phyloP scores from a whole-genome alignment of 2,797 vertebrate genomes.

The Mormyrus proboscirostris region DNA sequence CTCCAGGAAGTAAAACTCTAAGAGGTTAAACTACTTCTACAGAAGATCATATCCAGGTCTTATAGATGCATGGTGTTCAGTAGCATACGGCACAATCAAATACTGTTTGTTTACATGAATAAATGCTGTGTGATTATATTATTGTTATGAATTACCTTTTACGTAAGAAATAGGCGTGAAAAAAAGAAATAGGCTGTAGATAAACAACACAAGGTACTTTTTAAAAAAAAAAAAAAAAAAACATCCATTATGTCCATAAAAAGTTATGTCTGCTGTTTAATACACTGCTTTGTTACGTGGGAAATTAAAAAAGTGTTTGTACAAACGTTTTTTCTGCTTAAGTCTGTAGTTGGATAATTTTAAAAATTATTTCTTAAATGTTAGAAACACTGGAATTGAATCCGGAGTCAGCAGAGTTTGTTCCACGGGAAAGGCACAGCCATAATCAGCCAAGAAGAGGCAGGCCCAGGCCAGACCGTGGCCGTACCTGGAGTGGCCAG shows the following conservation, averaged over 20 bases:
- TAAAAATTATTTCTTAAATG: neutral
- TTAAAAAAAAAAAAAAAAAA: too few species aligned
- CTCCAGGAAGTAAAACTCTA: neutral
- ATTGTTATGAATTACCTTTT: neutral
- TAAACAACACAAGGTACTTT: neutral
- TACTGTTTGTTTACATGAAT: neutral
- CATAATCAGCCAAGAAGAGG: slow-evolving; percentile 60
- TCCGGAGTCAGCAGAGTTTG: slow-evolving; percentile 60
- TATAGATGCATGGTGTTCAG: neutral
- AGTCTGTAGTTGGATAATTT: neutral
- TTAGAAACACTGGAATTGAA: slow-evolving; percentile 48
- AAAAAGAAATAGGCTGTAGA: neutral
- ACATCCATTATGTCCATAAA: neutral
- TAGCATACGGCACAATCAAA: neutral
- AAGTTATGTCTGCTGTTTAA: neutral
- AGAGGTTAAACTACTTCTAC: neutral
- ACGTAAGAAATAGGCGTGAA: neutral
- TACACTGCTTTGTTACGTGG: neutral
- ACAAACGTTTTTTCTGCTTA: neutral
- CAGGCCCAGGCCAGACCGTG: slow-evolving; percentile 61
- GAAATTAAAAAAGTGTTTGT: neutral
- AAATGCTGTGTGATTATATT: neutral
- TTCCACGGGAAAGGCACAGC: slow-evolving; percentile 57
- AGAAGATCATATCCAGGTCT: neutral
- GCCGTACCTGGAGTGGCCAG: slow-evolving; percentile 55